phyloP scores from a whole-genome alignment of 2,888 invertebrate species.

The Smittia aterrima region DNA sequence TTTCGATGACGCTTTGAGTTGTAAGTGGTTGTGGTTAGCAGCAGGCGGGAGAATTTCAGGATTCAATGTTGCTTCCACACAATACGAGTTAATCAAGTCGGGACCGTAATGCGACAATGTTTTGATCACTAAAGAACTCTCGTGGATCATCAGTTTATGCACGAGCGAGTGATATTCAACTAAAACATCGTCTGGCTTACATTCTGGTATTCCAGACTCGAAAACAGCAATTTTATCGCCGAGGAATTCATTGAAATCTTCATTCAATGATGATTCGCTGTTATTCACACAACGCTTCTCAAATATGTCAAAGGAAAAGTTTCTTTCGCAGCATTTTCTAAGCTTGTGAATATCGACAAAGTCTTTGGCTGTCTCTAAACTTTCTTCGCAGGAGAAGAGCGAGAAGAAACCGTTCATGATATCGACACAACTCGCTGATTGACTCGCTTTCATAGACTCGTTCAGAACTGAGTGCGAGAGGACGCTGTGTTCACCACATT shows the following conservation, averaged over 20 bases:
- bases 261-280: neutral
- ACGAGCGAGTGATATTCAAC: constrained; percentile 49
- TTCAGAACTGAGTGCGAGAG: neutral
- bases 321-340: constrained; percentile 50
- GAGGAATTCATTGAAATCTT: constrained; percentile 43
- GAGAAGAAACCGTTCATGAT: neutral
- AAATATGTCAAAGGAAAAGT: constrained; percentile 47
- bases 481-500: neutral
- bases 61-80: constrained; percentile 48
- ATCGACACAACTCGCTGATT: constrained; percentile 15
- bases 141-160: constrained; percentile 45
- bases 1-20: constrained; percentile 9
- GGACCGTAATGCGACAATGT: constrained; percentile 42
- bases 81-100: constrained; percentile 46
- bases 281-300: constrained; percentile 45
- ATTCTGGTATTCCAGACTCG: constrained; percentile 46
- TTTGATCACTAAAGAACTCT: constrained; percentile 44
- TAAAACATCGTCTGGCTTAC: constrained; percentile 47
- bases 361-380: neutral
- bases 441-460: constrained; percentile 5
- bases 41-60: neutral
- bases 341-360: constrained; percentile 45
- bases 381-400: constrained; percentile 25
- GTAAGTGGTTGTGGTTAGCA: neutral
- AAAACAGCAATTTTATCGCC: constrained; percentile 47